phyloP scores from a whole-genome alignment of 1,140 invertebrate genomes.

The Trachymyrmex septentrionalis region DNA sequence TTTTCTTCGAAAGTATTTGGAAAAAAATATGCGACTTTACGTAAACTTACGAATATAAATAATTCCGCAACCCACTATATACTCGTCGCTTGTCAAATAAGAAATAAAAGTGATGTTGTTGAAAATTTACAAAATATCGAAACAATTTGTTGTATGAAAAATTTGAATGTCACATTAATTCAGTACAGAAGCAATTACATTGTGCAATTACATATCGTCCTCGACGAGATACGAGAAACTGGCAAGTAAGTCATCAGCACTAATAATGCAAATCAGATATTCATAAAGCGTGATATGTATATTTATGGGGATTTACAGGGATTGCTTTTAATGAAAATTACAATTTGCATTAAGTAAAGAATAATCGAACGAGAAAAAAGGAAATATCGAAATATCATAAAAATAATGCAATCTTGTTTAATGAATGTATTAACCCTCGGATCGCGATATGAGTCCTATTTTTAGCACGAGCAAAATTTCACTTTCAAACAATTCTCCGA shows the following conservation, averaged over 20 bases:
- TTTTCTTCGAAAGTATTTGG: neutral
- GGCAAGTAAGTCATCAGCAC: conserved; percentile 16
- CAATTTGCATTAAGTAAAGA: neutral
- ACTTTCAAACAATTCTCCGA: too few relatives aligned
- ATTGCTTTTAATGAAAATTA: neutral
- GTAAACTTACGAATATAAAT: neutral
- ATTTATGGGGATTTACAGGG: neutral
- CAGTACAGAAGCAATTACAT: conserved; percentile 12
- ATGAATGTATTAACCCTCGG: neutral
- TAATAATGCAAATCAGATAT: conserved; percentile 24
- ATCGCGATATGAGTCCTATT: too few relatives aligned
- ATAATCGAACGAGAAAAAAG: neutral
- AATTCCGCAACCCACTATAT: neutral
- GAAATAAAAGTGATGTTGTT: neutral
- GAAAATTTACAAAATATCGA: neutral
- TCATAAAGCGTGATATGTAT: neutral
- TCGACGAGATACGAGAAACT: conserved; percentile 15
- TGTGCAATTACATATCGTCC: neutral
- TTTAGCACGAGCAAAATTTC: too few relatives aligned
- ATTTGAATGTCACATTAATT: neutral
- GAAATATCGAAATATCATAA: neutral
- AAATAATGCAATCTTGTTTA: neutral
- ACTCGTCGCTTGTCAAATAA: neutral
- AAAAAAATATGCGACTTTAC: neutral
- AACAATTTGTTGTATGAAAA: neutral